Evolutionary conservation across 2,888 invertebrate genomes (phyloP).

Genomic region (Hypomecis punctinalis): DNA sequence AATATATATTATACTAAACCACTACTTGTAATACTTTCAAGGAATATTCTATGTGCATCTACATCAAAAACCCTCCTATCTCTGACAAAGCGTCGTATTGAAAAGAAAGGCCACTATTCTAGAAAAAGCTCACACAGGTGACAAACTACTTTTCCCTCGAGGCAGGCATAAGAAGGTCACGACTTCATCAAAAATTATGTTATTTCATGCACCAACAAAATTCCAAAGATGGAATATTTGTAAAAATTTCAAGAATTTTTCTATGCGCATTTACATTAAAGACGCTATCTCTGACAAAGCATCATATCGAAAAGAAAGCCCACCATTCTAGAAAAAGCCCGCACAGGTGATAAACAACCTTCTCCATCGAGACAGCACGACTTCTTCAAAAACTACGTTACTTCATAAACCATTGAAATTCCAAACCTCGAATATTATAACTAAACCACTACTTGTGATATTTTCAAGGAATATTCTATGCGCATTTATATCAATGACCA

Average conservation of each 20-base stretch:
- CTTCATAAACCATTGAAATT: no score
- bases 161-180: no score
- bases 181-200: no score
- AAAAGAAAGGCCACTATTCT: slow-evolving; percentile 8
- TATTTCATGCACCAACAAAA: no score
- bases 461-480: background rate
- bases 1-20: no score
- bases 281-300: background rate
- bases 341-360: slow-evolving; percentile 32
- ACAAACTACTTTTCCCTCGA: slow-evolving; percentile 21
- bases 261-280: background rate
- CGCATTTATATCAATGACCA: no score
- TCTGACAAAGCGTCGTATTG: no score
- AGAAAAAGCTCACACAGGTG: slow-evolving; percentile 29
- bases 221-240: no score
- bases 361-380: slow-evolving; percentile 20
- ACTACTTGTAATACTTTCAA: background rate
- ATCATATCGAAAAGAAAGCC: slow-evolving; percentile 8
- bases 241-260: background rate
- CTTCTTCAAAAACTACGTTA: no score
- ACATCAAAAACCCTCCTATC: background rate
- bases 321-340: slow-evolving; percentile 16
- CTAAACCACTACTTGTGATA: no score
- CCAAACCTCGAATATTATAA: no score
- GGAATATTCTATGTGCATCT: background rate